Evolutionary conservation across 1,140 invertebrate species (phyloP), one percentile per base, ranked within the genome.

Genomic region (Drosophila lacertosa): DNA sequence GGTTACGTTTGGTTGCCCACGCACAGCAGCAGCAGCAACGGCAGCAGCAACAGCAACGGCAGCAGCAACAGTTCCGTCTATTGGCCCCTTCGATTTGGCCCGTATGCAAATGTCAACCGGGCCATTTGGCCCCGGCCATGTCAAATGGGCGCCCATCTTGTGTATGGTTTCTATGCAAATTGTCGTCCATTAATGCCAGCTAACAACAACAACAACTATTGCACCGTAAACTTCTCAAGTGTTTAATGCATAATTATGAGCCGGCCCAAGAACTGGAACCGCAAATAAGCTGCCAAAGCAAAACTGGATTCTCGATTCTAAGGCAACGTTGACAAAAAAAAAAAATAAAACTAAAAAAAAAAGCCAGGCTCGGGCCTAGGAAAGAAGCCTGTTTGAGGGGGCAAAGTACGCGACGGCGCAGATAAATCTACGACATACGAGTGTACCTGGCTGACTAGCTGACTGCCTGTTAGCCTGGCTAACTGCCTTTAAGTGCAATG

Each of bases 241-340:
- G 82, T 86, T 86, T 86, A 83, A 86, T 86, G 82, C 82, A 86
- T 86, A 86, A 86, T 86, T 86, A 86, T 82, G 53, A 88, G 81
- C 39, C 53, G 40, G 42, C 51, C 74, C 68, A 58, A 75, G 74
- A 77, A 77, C 74, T 77, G 74, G 59, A 77, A 77, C 67, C 72
- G 65, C 42, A 42, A 60, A 62, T 55, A 33, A 3, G 39, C 15
- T 15, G n/a, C 32, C n/a, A n/a, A 6, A 32, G 60, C 68, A 70
- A 84, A 86, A 86, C 80, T 84, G 81, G 80, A 84, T 84, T 86
- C 80, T 84, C 76, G 80, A 84, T 84, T 86, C 81, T 80, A 65
- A 70, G 62, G 42, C 42, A 64, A 9, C 44, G 79, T 83, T 83
- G 79, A 83, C 79, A 77, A 77, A 77, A 67, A 29, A 7, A 9